These are phyloP conservation scores for Catagonus wagneri DNA, from an alignment of 2,113 vertebrate species.

Conservation along the genomic window DNA sequence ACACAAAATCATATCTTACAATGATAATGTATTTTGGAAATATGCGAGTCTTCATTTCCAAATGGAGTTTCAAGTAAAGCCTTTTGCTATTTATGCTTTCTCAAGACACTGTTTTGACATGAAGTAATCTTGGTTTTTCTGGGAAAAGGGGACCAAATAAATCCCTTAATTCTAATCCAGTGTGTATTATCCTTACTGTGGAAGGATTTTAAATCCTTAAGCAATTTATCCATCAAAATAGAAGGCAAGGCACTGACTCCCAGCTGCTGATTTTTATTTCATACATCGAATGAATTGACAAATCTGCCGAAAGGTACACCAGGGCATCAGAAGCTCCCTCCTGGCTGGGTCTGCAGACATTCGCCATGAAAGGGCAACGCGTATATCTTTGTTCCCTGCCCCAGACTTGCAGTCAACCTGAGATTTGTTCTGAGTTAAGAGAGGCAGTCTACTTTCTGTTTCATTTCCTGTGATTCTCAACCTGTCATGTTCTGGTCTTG, in stretches of 20 bases:
- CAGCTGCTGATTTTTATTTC: conserved; percentile 52
- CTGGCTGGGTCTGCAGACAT: conserved; percentile 32
- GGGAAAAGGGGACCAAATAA: conserved; percentile 65
- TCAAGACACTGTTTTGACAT: conserved; percentile 64
- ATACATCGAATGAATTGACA: conserved; percentile 33
- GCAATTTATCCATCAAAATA: conserved; percentile 75
- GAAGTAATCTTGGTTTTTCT: conserved; percentile 71
- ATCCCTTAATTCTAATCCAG: conserved; percentile 76
- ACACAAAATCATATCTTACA: conserved; percentile 33
- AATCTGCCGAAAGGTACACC: background rate
- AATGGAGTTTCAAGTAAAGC: conserved; percentile 38
- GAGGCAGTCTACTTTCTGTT: conserved; percentile 31
- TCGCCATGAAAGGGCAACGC: conserved; percentile 36
- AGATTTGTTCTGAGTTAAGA: background rate
- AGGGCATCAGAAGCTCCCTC: background rate
- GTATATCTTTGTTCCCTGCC: conserved; percentile 48
- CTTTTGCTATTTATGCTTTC: conserved; percentile 44
- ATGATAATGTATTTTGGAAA: conserved; percentile 74
- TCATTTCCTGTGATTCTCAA: conserved; percentile 66
- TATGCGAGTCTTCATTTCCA: conserved; percentile 49
- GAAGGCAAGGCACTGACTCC: background rate
- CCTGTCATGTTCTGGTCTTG: conserved; percentile 21
- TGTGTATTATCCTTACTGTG: background rate
- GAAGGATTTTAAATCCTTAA: conserved; percentile 64
- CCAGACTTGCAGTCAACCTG: conserved; percentile 29